Base-by-base conservation (phyloP, 2,113 vertebrate species). In the Poecile atricapillus region DNA sequence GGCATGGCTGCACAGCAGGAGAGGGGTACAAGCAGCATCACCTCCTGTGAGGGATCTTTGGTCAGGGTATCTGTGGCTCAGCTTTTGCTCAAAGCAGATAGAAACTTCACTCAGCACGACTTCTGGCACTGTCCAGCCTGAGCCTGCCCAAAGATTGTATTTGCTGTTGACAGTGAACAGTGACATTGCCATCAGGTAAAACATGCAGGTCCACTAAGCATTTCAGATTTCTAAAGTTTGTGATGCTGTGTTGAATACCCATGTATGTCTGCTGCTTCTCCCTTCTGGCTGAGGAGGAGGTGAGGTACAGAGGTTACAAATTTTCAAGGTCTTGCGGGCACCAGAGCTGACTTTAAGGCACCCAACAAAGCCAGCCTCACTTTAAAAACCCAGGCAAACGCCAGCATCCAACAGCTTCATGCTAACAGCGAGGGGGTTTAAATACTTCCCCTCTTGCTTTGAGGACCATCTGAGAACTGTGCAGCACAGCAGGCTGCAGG, bases 371-470 rank as follows among this genome's bases (percentile, higher is more conserved):
- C 18, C 33, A 9, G 11, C 7, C 9, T 39, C 16, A 2, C 58
- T 91, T 28, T 15, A 60, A 44, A 23, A 91, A 77, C 41, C 20
- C 30, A 68, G 24, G 12, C 41, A 33, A 62, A 55, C 17, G 24
- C 4, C n/a, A 23, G 37, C 6, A 0, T 49, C 59, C 46, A 67
- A n/a, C 28, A 86, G 52, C 65, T 82, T 76, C 11, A 1, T 19
- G 27, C 53, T 46, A 27, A 50, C 5, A 80, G 28, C 20, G 19
- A 39, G 14, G 35, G 25, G 14, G 12, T 63, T 49, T 9, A 71
- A 47, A 49, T 22, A 27, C 30, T 82, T 37, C 28, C n/a, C 3
- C 0, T 7, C 0, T 0, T 3, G 1, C 39, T 63, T 50, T 75
- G 53, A 58, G 53, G 64, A 33, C 37, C 1, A 1, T 31, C 49